Evolutionary conservation across 2,797 vertebrate species (phyloP).

Genomic region (Onychomys arenicola): DNA sequence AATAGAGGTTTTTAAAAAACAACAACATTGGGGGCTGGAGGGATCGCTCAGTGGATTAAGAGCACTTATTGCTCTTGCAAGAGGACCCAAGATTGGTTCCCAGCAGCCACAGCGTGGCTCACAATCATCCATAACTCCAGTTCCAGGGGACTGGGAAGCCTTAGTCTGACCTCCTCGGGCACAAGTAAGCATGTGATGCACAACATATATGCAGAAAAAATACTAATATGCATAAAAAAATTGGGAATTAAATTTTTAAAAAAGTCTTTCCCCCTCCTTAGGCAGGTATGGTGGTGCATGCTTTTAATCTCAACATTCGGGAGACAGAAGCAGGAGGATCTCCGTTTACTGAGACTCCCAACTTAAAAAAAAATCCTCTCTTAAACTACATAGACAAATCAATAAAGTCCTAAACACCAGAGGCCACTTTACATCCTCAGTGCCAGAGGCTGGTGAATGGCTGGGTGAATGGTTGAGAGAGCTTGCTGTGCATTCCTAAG

Average conservation of each 20-base stretch:
- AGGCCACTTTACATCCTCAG: background rate
- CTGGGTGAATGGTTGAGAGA: background rate
- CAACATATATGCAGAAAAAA: background rate
- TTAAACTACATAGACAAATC: constrained; percentile 19
- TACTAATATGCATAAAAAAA: background rate
- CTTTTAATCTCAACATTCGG: background rate
- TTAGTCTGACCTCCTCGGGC: background rate
- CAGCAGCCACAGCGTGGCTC: background rate
- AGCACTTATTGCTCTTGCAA: background rate
- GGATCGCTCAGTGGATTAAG: background rate
- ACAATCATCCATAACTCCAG: background rate
- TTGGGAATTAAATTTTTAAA: background rate
- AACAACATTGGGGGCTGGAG: background rate
- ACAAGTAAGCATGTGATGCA: background rate
- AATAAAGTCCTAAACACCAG: background rate
- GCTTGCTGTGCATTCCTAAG: background rate
- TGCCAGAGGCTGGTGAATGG: background rate
- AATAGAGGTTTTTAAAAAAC: background rate
- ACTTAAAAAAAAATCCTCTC: background rate
- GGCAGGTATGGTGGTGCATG: background rate
- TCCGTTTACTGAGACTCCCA: background rate
- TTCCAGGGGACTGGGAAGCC: background rate
- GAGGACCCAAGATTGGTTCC: background rate
- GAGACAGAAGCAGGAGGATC: background rate
- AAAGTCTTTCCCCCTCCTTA: too few relatives aligned